phyloP scores from a whole-genome alignment of 2,888 invertebrate species.

The Caenorhabditis japonica region DNA sequence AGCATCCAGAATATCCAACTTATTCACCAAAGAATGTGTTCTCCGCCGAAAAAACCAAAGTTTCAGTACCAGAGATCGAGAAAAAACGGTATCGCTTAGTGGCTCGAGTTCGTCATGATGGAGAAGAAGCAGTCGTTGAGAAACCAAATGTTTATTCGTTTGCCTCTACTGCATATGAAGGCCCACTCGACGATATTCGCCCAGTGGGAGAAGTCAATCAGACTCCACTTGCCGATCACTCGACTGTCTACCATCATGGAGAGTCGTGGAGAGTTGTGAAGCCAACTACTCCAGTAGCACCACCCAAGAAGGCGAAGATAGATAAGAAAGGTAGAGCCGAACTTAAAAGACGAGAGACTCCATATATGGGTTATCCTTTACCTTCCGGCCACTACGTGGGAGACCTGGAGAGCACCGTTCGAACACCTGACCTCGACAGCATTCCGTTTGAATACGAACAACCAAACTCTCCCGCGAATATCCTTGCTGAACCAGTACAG shows the following conservation, averaged over 20 bases:
- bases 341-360: too few species aligned
- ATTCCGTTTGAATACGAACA: slow-evolving; percentile 16
- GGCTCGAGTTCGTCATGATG: slow-evolving; percentile 5
- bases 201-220: too few species aligned
- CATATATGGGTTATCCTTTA: too few species aligned
- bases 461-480: too few species aligned
- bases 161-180: slow-evolving; percentile 12
- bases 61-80: slow-evolving; percentile 11
- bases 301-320: slow-evolving; percentile 21
- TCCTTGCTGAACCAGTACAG: slow-evolving; percentile 19
- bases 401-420: slow-evolving; percentile 21
- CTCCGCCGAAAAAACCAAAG: neutral
- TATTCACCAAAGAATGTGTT: neutral
- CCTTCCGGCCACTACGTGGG: slow-evolving; percentile 40
- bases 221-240: slow-evolving; percentile 26
- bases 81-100: neutral
- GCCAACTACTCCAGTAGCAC: neutral
- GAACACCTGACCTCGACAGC: slow-evolving; percentile 29
- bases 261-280: slow-evolving; percentile 11
- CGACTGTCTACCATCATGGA: slow-evolving; percentile 34
- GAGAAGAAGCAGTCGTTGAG: slow-evolving; percentile 8
- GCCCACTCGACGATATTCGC: slow-evolving; percentile 21
- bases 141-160: slow-evolving; percentile 16
- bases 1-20: too few species aligned
- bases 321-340: slow-evolving; percentile 15